Conservation (phyloP, 2,797 vertebrate genomes). For the Euphonia xanthogaster region DNA sequence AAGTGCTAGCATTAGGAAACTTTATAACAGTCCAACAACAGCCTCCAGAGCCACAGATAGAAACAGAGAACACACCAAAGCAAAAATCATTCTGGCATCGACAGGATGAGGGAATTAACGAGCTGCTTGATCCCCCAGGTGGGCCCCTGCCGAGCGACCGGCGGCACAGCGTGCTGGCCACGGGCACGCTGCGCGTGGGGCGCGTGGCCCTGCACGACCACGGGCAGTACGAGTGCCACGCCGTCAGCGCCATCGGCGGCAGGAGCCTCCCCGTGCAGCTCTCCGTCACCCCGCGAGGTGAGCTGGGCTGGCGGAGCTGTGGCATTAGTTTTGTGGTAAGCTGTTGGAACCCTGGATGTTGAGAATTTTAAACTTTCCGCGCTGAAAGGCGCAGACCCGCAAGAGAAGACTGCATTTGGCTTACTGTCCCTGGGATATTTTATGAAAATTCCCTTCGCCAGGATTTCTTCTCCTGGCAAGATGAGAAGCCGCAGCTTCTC, state of each 20-base stretch:
- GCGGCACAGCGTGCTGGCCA: slow-evolving; percentile 65
- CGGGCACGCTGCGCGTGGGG: slow-evolving; percentile 58
- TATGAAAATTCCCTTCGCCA: no score
- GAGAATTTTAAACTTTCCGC: not conserved
- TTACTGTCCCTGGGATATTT: no score
- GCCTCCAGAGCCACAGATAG: rapidly evolving
- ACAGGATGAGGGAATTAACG: not conserved
- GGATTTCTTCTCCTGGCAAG: no score
- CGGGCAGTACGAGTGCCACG: slow-evolving; percentile 74
- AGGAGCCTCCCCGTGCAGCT: slow-evolving; percentile 41
- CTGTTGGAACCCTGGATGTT: not conserved
- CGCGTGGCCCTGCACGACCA: slow-evolving; percentile 66
- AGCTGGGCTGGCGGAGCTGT: not conserved
- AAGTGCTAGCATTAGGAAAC: no score
- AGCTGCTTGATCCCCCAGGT: not conserved
- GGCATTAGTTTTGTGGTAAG: rapidly evolving
- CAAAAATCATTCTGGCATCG: rapidly evolving
- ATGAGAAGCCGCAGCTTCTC: no score
- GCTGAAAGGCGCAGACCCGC: not conserved
- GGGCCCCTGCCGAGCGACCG: slow-evolving; percentile 61
- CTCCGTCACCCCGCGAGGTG: slow-evolving; percentile 65
- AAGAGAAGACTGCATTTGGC: no score
- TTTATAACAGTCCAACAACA: rapidly evolving
- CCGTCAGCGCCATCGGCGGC: slow-evolving; percentile 67
- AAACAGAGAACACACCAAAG: rapidly evolving